A percentile compares a stretch with the other conserved stretches of the same genome.
These are phyloP conservation scores for Hirundichthys speculiger DNA, from an alignment of 2,113 vertebrate species.

Conservation along the genomic window DNA sequence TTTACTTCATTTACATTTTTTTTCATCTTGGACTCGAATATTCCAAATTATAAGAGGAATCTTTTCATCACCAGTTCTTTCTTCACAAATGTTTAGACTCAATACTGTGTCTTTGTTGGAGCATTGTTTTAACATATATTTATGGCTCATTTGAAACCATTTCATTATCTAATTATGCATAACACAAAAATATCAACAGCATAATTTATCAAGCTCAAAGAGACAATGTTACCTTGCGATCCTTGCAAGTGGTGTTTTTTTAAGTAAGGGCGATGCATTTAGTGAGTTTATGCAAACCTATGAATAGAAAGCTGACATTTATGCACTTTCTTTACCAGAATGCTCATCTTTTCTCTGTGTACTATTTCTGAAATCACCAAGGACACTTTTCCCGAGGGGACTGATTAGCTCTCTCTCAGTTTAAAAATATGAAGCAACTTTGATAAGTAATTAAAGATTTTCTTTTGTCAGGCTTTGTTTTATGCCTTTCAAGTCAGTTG, in stretches of 20 bases:
- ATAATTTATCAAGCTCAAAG: constrained; percentile 52
- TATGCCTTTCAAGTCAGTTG: constrained; percentile 74
- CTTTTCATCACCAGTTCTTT: too few relatives aligned
- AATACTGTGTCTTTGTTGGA: constrained; percentile 9
- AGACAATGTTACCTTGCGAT: constrained; percentile 49
- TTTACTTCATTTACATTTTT: background rate
- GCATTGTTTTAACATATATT: constrained; percentile 21
- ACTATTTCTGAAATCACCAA: constrained; percentile 78
- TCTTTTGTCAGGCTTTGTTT: constrained; percentile 72
- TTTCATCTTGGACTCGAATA: background rate
- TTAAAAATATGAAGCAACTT: constrained; percentile 79
- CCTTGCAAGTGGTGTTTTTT: constrained; percentile 23
- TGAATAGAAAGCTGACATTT: constrained; percentile 82
- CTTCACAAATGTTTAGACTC: too few relatives aligned
- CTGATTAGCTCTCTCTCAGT: constrained; percentile 76
- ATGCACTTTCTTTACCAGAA: constrained; percentile 56
- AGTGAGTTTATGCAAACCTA: constrained; percentile 73
- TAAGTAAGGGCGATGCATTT: constrained; percentile 48
- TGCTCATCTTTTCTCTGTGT: constrained; percentile 55
- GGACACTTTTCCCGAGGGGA: constrained; percentile 77
- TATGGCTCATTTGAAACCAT: constrained; percentile 52
- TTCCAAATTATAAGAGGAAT: too few relatives aligned
- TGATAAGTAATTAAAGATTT: constrained; percentile 84
- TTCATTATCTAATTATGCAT: constrained; percentile 54
- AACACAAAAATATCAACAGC: constrained; percentile 36